Evolutionary conservation across 2,888 invertebrate genomes (phyloP).

Genomic region (Zygothrica quintamaculata): DNA sequence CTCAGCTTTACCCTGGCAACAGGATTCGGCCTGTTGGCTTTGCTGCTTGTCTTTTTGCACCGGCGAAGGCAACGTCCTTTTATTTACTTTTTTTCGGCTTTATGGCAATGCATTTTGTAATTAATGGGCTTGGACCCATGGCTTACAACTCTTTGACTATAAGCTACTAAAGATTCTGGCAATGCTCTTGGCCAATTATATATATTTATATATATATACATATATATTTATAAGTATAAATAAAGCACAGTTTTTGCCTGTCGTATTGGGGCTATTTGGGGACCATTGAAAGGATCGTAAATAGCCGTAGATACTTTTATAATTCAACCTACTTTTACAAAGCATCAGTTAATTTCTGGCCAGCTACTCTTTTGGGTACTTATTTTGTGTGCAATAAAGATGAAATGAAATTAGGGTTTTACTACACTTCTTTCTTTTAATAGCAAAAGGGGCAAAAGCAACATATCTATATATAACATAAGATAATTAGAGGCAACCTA

Average conservation of each 20-base stretch:
- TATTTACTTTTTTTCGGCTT: no score
- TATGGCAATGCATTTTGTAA: slow-evolving; percentile 62
- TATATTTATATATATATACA: no score
- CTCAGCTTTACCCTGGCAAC: neutral
- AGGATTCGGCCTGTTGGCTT: slow-evolving; percentile 31
- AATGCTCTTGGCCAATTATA: slow-evolving; percentile 51
- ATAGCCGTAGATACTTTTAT: slow-evolving; percentile 51
- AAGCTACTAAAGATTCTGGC: slow-evolving; percentile 1
- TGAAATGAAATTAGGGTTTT: slow-evolving; percentile 62
- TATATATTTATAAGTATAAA: no score
- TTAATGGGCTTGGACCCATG: slow-evolving; percentile 50
- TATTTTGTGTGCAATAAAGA: slow-evolving; percentile 50
- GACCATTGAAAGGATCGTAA: slow-evolving; percentile 52
- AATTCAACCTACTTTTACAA: slow-evolving; percentile 34
- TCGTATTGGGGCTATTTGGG: slow-evolving; percentile 55
- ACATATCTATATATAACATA: no score
- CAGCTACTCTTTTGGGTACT: slow-evolving; percentile 46
- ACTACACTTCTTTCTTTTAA: slow-evolving; percentile 14
- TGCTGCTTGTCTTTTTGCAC: slow-evolving; percentile 16
- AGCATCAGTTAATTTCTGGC: slow-evolving; percentile 45
- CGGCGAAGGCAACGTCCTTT: slow-evolving; percentile 36
- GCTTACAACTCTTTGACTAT: slow-evolving; percentile 6
- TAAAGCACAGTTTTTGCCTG: slow-evolving; percentile 33
- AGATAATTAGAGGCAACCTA: no score
- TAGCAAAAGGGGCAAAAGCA: no score